These are phyloP conservation scores for Botia kubotai DNA, from an alignment of 2,797 vertebrate genomes.

Conservation along the genomic window DNA sequence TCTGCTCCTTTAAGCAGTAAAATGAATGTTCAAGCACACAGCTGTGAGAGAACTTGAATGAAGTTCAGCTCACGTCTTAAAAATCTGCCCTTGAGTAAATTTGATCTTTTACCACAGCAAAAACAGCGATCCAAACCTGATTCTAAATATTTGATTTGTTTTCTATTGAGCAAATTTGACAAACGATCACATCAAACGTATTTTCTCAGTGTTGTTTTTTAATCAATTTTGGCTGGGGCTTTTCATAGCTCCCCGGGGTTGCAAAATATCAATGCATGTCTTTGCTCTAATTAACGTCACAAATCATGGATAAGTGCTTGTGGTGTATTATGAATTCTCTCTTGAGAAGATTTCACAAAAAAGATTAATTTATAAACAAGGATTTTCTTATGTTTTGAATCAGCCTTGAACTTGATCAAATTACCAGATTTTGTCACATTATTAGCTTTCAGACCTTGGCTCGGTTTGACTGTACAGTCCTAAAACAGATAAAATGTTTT, in stretches of 20 bases:
- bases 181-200: not conserved
- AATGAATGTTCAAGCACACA: constrained; percentile 39
- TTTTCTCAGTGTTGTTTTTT: constrained; percentile 7
- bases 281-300: constrained; percentile 52
- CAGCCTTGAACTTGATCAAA: not conserved
- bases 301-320: constrained; percentile 35
- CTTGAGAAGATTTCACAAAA: constrained; percentile 26
- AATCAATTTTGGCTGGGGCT: constrained; percentile 3
- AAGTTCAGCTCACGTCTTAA: not conserved
- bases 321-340: not conserved
- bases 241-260: constrained; percentile 27
- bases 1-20: constrained; percentile 10
- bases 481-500: not conserved
- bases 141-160: constrained; percentile 25
- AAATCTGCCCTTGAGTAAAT: constrained; percentile 8
- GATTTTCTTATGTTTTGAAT: constrained; percentile 7
- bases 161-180: not conserved
- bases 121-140: not conserved
- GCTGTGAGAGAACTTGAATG: constrained; percentile 24
- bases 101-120: constrained; percentile 7
- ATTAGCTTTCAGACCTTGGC: constrained; percentile 25
- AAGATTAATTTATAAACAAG: constrained; percentile 7
- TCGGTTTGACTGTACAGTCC: not conserved
- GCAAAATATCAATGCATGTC: constrained; percentile 46
- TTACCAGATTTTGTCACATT: not conserved